Percentiles rank a stretch among this genome's conserved stretches.
Evolutionary conservation across 2,888 invertebrate genomes (phyloP).

Genomic region (Agrilus cyanescens): DNA sequence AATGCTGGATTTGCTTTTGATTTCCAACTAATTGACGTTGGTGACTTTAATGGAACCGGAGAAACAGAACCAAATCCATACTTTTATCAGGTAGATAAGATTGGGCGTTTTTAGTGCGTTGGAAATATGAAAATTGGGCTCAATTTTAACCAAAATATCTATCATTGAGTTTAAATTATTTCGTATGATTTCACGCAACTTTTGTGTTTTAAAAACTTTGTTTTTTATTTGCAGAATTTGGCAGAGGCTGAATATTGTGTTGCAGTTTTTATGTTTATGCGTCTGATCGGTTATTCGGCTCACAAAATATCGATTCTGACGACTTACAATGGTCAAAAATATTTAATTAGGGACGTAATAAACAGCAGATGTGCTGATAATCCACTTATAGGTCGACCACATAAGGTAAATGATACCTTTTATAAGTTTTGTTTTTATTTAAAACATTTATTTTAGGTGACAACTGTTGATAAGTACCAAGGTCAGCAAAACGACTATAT

Average conservation of each 20-base stretch:
- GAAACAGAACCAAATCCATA: constrained; percentile 97
- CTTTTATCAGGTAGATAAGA: constrained; percentile 78
- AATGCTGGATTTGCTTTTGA: constrained; percentile 90
- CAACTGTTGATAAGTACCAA: constrained; percentile 98
- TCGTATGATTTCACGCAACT: background rate
- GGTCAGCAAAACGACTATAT: constrained; percentile 99
- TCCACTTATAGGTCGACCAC: constrained; percentile 85
- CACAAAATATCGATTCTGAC: constrained; percentile 95
- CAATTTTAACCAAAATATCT: background rate
- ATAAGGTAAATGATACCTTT: constrained; percentile 48
- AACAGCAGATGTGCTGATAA: constrained; percentile 88
- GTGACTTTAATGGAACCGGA: constrained; percentile 91
- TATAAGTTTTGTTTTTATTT: constrained; percentile 2
- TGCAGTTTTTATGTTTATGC: constrained; percentile 97
- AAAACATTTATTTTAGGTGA: constrained; percentile 41
- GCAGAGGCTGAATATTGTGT: constrained; percentile 92
- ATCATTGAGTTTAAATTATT: constrained; percentile 1
- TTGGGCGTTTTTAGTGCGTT: too few relatives aligned
- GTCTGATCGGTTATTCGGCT: constrained; percentile 91
- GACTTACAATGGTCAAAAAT: constrained; percentile 98
- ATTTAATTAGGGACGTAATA: constrained; percentile 91
- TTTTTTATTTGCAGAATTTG: constrained; percentile 47
- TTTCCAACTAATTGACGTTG: constrained; percentile 93
- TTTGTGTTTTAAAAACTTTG: background rate
- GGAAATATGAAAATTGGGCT: constrained; percentile 1